Evolutionary conservation across 2,888 invertebrate species (phyloP).

Genomic region (Sacculina carcini): DNA sequence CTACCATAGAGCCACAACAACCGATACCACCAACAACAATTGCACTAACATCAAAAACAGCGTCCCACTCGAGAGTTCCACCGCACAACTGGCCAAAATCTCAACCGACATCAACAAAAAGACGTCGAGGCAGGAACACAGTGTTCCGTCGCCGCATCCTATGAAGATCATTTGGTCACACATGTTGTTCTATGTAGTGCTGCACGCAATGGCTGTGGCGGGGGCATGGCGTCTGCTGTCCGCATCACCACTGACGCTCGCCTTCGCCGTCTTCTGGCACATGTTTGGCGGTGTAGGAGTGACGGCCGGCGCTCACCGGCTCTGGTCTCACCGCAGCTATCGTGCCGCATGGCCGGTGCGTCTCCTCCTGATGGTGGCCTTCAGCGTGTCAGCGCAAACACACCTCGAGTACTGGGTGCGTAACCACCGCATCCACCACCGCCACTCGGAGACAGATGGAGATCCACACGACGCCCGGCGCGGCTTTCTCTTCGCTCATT

Average conservation of each 20-base stretch:
- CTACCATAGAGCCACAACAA: too few species aligned
- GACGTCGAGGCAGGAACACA: too few species aligned
- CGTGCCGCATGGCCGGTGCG: conserved; percentile 67
- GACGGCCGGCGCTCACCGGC: conserved; percentile 60
- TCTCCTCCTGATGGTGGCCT: conserved; percentile 45
- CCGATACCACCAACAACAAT: too few species aligned
- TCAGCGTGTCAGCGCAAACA: conserved; percentile 70
- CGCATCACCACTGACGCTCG: too few species aligned
- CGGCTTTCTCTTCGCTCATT: conserved; percentile 86
- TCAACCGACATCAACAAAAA: too few species aligned
- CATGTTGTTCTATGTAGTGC: background rate
- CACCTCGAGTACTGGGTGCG: conserved; percentile 65
- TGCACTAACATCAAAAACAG: too few species aligned
- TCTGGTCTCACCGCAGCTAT: conserved; percentile 79
- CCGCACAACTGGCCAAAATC: too few species aligned
- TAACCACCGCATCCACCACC: conserved; percentile 62
- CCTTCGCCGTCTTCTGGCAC: background rate
- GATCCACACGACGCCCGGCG: conserved; percentile 75
- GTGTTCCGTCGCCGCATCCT: too few species aligned
- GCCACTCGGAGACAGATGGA: conserved; percentile 73
- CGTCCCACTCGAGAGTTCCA: too few species aligned
- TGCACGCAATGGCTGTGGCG: conserved; percentile 3
- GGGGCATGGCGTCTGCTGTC: too few species aligned
- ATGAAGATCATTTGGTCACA: background rate
- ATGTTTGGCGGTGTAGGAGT: conserved; percentile 2